Percentiles rank a stretch among this genome's conserved stretches.
These are phyloP conservation scores for Dysidea cf. avara DNA, from an alignment of 37 sponge, comb jelly and placozoan species.

Conservation along the genomic window DNA sequence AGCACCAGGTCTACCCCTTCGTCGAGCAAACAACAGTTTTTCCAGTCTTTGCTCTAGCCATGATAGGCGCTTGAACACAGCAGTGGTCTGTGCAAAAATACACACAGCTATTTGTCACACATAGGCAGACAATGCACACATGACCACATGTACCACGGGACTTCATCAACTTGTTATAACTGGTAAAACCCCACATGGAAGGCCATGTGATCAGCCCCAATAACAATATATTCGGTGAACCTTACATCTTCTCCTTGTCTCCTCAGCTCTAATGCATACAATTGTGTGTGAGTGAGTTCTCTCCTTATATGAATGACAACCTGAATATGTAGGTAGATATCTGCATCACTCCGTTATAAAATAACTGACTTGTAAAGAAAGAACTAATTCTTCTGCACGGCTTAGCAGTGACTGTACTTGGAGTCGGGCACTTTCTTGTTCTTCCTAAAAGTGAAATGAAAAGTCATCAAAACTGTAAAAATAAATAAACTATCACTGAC, in stretches of 20 bases:
- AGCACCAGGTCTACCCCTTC: slow-evolving; percentile 49
- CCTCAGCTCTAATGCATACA: slow-evolving; percentile 8
- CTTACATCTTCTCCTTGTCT: slow-evolving; percentile 11
- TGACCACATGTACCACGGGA: no score
- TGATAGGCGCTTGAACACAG: slow-evolving; percentile 6
- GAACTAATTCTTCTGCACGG: slow-evolving; percentile 39
- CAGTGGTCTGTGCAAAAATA: no score
- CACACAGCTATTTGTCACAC: no score
- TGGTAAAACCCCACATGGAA: no score
- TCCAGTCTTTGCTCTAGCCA: slow-evolving; percentile 56
- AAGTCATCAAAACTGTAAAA: no score
- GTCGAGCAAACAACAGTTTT: slow-evolving; percentile 22
- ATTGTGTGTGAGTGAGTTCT: slow-evolving; percentile 21
- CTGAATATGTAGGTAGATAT: neutral
- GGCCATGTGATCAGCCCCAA: no score
- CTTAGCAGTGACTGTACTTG: slow-evolving; percentile 46
- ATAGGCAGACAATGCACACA: no score
- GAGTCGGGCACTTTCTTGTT: slow-evolving; percentile 38
- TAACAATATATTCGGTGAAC: no score
- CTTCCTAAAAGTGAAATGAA: slow-evolving; percentile 49
- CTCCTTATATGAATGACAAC: slow-evolving; percentile 19
- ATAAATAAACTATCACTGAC: no score
- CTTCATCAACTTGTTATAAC: no score
- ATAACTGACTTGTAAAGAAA: slow-evolving; percentile 16
- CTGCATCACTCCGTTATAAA: neutral